A percentile compares a stretch with the other conserved stretches of the same genome.
These are phyloP conservation scores for Sinotaia quadrata DNA, from an alignment of 2,888 invertebrate species.

Conservation along the genomic window DNA sequence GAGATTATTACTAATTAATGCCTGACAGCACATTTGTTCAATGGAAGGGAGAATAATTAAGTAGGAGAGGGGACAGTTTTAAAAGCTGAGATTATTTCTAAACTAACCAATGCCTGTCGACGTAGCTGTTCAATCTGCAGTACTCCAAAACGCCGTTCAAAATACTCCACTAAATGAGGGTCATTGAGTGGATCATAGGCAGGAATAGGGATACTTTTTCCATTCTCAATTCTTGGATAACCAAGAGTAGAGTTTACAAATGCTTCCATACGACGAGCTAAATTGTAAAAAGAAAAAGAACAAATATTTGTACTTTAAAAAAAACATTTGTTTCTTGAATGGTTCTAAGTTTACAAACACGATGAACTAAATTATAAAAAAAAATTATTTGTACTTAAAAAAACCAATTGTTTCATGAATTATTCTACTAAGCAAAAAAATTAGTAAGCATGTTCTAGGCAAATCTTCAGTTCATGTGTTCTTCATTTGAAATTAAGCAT, in stretches of 20 bases:
- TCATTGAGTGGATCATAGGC: constrained; percentile 67
- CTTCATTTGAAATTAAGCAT: too few relatives aligned
- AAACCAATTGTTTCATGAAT: not conserved
- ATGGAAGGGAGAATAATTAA: too few relatives aligned
- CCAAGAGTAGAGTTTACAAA: constrained; percentile 53
- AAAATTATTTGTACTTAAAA: not conserved
- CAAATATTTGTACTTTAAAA: too few relatives aligned
- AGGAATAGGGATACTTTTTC: constrained; percentile 39
- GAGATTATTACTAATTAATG: too few relatives aligned
- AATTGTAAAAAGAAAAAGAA: constrained; percentile 20
- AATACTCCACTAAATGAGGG: constrained; percentile 68
- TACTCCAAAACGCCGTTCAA: constrained; percentile 62
- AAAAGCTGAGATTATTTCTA: not conserved
- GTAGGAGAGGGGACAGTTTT: not conserved
- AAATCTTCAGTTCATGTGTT: too few relatives aligned
- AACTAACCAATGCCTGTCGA: constrained; percentile 30
- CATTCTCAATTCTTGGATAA: constrained; percentile 49
- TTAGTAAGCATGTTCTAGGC: too few relatives aligned
- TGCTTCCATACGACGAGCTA: constrained; percentile 54
- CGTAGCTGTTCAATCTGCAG: constrained; percentile 44
- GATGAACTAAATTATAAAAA: not conserved
- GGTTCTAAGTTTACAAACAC: too few relatives aligned
- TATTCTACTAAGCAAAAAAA: not conserved
- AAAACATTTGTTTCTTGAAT: too few relatives aligned
- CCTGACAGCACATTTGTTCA: too few relatives aligned